Evolutionary conservation across 2,113 vertebrate species (phyloP).

Genomic region (Rhinogobius similis): DNA sequence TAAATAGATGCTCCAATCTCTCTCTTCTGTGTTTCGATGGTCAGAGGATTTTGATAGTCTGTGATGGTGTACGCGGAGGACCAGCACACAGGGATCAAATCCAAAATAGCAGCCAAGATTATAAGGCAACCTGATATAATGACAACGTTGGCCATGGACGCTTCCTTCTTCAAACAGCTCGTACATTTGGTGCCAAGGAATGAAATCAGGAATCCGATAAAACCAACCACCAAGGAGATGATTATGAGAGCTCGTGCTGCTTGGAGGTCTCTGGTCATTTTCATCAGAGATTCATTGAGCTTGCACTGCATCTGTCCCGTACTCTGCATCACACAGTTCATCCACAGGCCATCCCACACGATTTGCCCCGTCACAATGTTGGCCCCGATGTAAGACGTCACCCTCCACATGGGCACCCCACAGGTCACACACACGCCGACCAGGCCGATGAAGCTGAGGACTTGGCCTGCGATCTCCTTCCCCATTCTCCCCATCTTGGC

Average conservation of each 20-base stretch:
- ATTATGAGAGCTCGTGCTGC: conserved; percentile 80
- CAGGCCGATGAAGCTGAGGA: conserved; percentile 85
- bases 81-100: conserved; percentile 77
- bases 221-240: conserved; percentile 68
- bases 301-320: conserved; percentile 91
- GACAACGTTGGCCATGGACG: conserved; percentile 64
- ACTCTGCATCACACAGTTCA: conserved; percentile 94
- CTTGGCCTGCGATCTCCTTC: conserved; percentile 83
- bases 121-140: conserved; percentile 69
- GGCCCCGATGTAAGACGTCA: conserved; percentile 85
- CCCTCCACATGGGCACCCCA: conserved; percentile 90
- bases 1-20: conserved; percentile 78
- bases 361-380: conserved; percentile 83
- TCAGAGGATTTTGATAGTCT: conserved; percentile 65
- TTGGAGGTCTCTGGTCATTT: conserved; percentile 84
- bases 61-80: conserved; percentile 72
- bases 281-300: conserved; percentile 84
- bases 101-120: conserved; percentile 57
- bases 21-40: conserved; percentile 60
- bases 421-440: conserved; percentile 81
- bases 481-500: conserved; percentile 70
- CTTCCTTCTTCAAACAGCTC: conserved; percentile 65
- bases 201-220: conserved; percentile 65
- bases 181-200: conserved; percentile 75
- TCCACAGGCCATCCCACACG: conserved; percentile 96